These are phyloP conservation scores for Zingel zingel DNA, from an alignment of 2,113 vertebrate species.

Conservation along the genomic window DNA sequence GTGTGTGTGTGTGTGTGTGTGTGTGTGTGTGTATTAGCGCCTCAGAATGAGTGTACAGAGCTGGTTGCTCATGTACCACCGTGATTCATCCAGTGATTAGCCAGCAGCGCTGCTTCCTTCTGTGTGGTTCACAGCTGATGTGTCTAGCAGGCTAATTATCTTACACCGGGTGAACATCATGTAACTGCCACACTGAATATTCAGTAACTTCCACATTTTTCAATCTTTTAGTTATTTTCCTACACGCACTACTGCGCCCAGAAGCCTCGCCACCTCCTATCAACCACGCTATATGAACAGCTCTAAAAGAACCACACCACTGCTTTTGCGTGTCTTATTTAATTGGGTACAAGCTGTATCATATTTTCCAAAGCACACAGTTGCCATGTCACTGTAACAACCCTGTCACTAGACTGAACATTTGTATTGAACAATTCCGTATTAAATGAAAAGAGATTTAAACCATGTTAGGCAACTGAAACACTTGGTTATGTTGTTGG, in stretches of 20 bases:
- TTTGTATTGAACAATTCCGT: too few relatives aligned
- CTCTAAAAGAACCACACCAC: not conserved
- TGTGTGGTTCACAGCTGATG: not conserved
- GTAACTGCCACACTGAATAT: not conserved
- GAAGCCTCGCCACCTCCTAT: not conserved
- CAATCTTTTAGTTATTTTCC: not conserved
- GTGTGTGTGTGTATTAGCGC: not conserved
- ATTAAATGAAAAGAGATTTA: too few relatives aligned
- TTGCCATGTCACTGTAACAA: too few relatives aligned
- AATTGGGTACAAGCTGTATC: not conserved
- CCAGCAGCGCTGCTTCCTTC: not conserved
- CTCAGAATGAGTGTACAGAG: not conserved
- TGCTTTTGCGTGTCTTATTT: not conserved
- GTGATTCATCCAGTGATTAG: conserved; percentile 8
- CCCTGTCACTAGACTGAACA: too few relatives aligned
- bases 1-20: conserved; percentile 5
- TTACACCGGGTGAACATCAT: not conserved
- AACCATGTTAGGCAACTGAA: too few relatives aligned
- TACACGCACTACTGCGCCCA: not conserved
- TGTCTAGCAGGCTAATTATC: not conserved
- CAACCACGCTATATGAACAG: not conserved
- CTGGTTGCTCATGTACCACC: not conserved
- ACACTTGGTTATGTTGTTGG: too few relatives aligned
- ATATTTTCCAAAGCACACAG: not conserved
- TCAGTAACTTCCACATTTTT: not conserved